Conservation (phyloP, 2,888 invertebrate genomes). For the Parnassius apollo region DNA sequence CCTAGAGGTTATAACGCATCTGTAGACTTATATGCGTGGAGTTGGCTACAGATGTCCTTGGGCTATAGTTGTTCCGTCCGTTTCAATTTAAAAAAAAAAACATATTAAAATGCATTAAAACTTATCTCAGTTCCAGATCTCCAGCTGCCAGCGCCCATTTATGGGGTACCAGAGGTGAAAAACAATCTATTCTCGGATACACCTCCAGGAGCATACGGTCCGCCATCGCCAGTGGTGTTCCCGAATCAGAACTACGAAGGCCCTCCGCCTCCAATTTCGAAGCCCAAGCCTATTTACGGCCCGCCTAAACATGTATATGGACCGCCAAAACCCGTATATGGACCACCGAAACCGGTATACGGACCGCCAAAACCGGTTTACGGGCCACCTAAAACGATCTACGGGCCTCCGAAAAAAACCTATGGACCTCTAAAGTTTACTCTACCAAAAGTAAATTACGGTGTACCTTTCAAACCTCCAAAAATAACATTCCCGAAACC, state of each 20-base stretch:
- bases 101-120: not conserved
- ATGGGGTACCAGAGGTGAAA: slow-evolving; percentile 79
- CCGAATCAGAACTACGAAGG: slow-evolving; percentile 69
- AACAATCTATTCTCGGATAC: slow-evolving; percentile 44
- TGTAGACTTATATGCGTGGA: too few relatives aligned
- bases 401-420: slow-evolving; percentile 64
- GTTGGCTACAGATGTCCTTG: too few relatives aligned
- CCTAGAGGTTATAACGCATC: too few relatives aligned
- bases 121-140: slow-evolving; percentile 60
- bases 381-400: slow-evolving; percentile 61
- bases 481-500: slow-evolving; percentile 54
- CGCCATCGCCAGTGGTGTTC: slow-evolving; percentile 72
- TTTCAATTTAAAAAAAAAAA: too few relatives aligned
- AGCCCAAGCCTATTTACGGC: slow-evolving; percentile 60
- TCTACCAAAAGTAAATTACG: slow-evolving; percentile 57
- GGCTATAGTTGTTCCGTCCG: too few relatives aligned
- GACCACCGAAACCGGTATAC: slow-evolving; percentile 61
- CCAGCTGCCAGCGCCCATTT: slow-evolving; percentile 77
- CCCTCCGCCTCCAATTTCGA: slow-evolving; percentile 72
- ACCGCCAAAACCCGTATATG: slow-evolving; percentile 61
- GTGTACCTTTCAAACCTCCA: slow-evolving; percentile 58
- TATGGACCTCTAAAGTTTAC: slow-evolving; percentile 58
- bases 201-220: slow-evolving; percentile 70
- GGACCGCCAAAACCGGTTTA: slow-evolving; percentile 65
- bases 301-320: slow-evolving; percentile 66